Conservation (phyloP, 1,140 invertebrate species). For the Penaeus vannamei region DNA sequence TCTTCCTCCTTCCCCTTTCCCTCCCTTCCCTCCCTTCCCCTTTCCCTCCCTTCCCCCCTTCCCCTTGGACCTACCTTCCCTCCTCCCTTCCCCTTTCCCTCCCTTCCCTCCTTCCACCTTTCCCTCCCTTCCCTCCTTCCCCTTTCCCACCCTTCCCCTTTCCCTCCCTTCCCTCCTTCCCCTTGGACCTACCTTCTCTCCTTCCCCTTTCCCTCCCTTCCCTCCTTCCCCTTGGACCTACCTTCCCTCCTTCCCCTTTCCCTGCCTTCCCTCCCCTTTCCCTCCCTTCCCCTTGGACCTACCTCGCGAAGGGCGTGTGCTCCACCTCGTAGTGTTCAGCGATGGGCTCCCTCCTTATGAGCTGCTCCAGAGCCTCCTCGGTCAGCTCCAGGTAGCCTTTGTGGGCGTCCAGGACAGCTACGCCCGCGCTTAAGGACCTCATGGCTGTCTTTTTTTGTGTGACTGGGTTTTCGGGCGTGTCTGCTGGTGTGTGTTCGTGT, state of each 20-base stretch:
- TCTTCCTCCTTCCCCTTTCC: too few species aligned
- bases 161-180: neutral
- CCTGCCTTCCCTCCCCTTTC: neutral
- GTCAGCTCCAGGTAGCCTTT: conserved; percentile 40
- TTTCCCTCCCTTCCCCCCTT: neutral
- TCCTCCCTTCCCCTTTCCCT: too few species aligned
- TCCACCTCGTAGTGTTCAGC: conserved; percentile 40
- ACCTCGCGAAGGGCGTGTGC: conserved; percentile 45
- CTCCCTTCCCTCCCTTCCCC: too few species aligned
- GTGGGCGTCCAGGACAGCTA: conserved; percentile 48
- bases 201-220: neutral
- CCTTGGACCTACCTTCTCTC: neutral
- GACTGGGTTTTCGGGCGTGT: neutral
- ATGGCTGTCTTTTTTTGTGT: neutral
- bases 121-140: too few species aligned
- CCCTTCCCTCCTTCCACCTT: too few species aligned
- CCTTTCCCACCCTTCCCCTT: neutral
- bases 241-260: neutral
- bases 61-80: neutral
- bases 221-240: neutral
- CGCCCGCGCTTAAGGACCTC: conserved; percentile 32
- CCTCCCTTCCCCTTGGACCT: neutral
- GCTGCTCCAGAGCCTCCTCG: neutral
- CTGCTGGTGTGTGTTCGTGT: neutral
- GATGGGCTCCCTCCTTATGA: conserved; percentile 31